A percentile compares a stretch with the other conserved stretches of the same genome.
Evolutionary conservation across 2,113 vertebrate species (phyloP).

Genomic region (Toxotes chatareus): DNA sequence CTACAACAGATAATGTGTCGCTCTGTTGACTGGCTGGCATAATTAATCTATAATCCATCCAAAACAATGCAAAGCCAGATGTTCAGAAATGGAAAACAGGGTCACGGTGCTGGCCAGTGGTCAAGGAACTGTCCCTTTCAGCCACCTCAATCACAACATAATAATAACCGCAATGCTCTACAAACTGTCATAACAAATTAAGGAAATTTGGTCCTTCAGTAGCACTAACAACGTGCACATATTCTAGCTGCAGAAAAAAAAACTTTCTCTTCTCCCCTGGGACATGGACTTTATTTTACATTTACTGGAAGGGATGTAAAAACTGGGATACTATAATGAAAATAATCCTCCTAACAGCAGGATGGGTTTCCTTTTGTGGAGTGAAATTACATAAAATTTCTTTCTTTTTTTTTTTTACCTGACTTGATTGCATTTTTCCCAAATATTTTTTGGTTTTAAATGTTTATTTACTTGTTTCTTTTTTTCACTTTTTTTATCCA

Average conservation of each 20-base stretch:
- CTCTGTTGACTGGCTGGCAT: neutral
- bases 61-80: slow-evolving; percentile 10
- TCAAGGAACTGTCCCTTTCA: neutral
- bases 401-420: neutral
- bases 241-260: neutral
- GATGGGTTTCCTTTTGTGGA: neutral
- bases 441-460: neutral
- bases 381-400: neutral
- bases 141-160: neutral
- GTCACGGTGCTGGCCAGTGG: neutral
- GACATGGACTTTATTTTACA: neutral
- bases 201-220: neutral
- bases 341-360: no score
- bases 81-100: neutral
- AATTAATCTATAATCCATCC: neutral
- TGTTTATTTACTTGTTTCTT: neutral
- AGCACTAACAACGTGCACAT: neutral
- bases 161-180: rapidly evolving
- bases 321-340: neutral
- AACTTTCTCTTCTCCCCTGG: neutral
- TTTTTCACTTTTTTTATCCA: neutral
- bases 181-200: neutral
- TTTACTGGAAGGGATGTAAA: neutral
- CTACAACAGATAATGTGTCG: neutral
- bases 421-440: neutral